These are phyloP conservation scores for Cephonodes hylas DNA, from an alignment of 2,888 invertebrate genomes.

Conservation along the genomic window DNA sequence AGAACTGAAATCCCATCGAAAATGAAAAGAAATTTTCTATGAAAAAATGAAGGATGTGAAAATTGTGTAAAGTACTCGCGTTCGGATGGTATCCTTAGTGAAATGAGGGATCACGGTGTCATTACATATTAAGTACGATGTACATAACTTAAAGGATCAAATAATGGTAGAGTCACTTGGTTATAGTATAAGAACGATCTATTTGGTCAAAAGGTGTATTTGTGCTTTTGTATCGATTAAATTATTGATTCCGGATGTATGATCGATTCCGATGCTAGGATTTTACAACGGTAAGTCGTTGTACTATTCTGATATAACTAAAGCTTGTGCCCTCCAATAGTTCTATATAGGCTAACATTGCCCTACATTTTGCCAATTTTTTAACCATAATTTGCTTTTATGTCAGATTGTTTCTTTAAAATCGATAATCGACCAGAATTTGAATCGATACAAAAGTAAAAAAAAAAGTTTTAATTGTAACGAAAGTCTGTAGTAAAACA, in stretches of 20 bases:
- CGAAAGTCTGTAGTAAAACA: constrained; percentile 27
- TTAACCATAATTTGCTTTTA: background rate
- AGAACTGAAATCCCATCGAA: background rate
- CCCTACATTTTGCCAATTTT: background rate
- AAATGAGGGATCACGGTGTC: constrained; percentile 65
- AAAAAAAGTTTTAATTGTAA: background rate
- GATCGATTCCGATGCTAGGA: background rate
- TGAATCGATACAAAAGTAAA: background rate
- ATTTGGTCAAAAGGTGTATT: constrained; percentile 17
- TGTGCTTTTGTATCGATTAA: background rate
- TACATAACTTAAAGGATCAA: constrained; percentile 64
- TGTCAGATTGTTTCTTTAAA: background rate
- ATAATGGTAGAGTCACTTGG: constrained; percentile 54
- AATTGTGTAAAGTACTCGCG: background rate
- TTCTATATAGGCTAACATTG: background rate
- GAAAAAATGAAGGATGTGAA: background rate
- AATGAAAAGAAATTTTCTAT: background rate
- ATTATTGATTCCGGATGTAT: background rate
- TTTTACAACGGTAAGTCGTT: background rate
- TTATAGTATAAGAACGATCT: constrained; percentile 16
- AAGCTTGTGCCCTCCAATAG: background rate
- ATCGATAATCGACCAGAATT: background rate
- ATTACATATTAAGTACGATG: constrained; percentile 53
- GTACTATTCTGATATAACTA: background rate
- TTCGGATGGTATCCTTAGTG: constrained; percentile 47